Conservation (phyloP, 2,888 invertebrate species). For the Apoda limacodes region DNA sequence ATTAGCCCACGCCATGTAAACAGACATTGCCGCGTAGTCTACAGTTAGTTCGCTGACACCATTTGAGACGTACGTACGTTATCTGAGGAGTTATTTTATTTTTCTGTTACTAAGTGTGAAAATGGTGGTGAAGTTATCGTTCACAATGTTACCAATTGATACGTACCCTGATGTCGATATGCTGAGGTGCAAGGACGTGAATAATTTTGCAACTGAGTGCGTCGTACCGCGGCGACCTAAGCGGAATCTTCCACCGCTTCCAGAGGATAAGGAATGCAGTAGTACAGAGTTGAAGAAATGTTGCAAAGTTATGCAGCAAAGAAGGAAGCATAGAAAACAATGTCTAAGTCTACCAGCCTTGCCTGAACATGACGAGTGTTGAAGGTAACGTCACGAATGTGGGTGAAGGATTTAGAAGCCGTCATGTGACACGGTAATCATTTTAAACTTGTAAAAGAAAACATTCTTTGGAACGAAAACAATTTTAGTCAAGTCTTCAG, state of each 20-base stretch:
- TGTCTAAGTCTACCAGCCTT: constrained; percentile 43
- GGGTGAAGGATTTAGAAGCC: too few species aligned
- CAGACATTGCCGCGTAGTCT: constrained; percentile 18
- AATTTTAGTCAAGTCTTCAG: too few species aligned
- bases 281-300: constrained; percentile 41
- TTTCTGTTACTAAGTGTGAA: constrained; percentile 16
- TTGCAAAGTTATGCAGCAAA: constrained; percentile 32
- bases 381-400: too few species aligned
- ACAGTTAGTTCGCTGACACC: constrained; percentile 30
- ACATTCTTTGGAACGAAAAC: too few species aligned
- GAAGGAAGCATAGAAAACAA: constrained; percentile 42
- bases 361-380: constrained; percentile 45
- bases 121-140: constrained; percentile 49
- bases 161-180: constrained; percentile 49
- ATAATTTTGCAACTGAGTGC: constrained; percentile 45
- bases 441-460: too few species aligned
- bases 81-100: constrained; percentile 1
- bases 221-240: constrained; percentile 46
- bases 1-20: constrained; percentile 3
- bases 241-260: constrained; percentile 44
- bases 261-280: constrained; percentile 55
- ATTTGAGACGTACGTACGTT: constrained; percentile 30
- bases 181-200: constrained; percentile 45
- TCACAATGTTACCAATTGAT: constrained; percentile 29
- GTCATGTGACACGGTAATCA: too few species aligned